These are phyloP conservation scores for Trididemnum nubilum DNA, from an alignment of 23 tunicate genomes.

Conservation along the genomic window DNA sequence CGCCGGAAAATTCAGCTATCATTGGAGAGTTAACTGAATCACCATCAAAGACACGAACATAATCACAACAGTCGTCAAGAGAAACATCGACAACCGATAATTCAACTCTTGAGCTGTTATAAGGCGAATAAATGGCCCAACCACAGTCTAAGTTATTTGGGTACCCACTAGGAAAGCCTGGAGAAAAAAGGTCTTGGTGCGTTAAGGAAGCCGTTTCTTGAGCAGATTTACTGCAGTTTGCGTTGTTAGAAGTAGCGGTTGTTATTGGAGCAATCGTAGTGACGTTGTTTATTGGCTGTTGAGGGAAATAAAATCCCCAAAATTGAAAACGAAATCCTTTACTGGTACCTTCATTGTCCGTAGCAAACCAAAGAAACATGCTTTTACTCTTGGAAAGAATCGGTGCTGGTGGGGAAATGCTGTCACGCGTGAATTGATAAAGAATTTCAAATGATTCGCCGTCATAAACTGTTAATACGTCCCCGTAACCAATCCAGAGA, in stretches of 20 bases:
- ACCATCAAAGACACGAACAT: background rate
- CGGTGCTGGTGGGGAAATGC: background rate
- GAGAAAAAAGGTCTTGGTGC: background rate
- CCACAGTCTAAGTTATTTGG: background rate
- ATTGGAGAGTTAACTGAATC: background rate
- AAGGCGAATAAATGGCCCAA: background rate
- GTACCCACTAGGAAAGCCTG: background rate
- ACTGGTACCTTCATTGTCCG: background rate
- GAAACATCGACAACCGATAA: background rate
- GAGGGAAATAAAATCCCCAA: background rate
- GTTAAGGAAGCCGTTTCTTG: background rate
- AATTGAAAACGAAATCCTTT: background rate
- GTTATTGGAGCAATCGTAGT: background rate
- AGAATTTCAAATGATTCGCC: conserved; percentile 10
- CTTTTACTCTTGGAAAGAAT: background rate
- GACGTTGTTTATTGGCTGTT: background rate
- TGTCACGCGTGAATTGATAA: background rate
- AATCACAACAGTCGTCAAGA: conserved; percentile 8
- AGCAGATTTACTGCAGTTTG: background rate
- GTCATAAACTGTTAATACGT: background rate
- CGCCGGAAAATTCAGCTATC: background rate
- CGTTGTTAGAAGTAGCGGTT: background rate
- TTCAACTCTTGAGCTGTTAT: background rate
- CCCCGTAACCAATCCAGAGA: background rate
- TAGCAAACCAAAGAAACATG: background rate